Evolutionary conservation across 2,113 vertebrate species (phyloP).

Genomic region (Nycticryphes semicollaris): DNA sequence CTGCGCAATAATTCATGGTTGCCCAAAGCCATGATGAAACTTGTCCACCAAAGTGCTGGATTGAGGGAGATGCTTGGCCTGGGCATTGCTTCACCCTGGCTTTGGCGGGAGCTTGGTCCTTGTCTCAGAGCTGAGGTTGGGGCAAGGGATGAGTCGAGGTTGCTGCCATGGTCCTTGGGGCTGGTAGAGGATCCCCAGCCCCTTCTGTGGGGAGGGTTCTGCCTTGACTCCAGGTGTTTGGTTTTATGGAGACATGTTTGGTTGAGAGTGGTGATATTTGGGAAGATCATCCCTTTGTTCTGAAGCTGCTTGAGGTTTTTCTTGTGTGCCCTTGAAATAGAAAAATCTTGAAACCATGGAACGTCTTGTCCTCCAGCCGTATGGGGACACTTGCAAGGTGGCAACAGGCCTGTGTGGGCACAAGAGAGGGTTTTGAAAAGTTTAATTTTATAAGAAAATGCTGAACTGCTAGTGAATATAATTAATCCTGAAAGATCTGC

Average conservation of each 20-base stretch:
- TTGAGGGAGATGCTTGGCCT: rapidly evolving
- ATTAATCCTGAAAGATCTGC: slow-evolving; percentile 24
- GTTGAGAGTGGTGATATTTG: background rate
- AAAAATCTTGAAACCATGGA: rapidly evolving
- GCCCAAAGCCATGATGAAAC: background rate
- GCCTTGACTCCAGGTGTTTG: background rate
- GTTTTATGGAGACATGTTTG: background rate
- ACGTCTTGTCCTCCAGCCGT: rapidly evolving
- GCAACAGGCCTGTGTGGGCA: rapidly evolving
- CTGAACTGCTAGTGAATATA: background rate
- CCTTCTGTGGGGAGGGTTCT: background rate
- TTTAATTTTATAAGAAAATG: background rate
- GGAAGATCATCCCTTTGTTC: background rate
- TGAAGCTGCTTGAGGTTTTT: background rate
- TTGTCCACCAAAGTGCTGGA: rapidly evolving
- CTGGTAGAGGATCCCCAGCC: background rate
- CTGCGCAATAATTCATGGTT: rapidly evolving
- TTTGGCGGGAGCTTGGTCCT: background rate
- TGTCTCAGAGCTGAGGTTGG: background rate
- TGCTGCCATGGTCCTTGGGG: background rate
- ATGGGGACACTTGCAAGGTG: background rate
- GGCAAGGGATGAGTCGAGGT: background rate
- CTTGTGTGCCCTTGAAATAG: background rate
- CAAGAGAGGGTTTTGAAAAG: background rate
- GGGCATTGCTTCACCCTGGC: rapidly evolving